Base-by-base conservation (phyloP, 2,797 vertebrate species). In the Odontamblyopus lacepedii region DNA sequence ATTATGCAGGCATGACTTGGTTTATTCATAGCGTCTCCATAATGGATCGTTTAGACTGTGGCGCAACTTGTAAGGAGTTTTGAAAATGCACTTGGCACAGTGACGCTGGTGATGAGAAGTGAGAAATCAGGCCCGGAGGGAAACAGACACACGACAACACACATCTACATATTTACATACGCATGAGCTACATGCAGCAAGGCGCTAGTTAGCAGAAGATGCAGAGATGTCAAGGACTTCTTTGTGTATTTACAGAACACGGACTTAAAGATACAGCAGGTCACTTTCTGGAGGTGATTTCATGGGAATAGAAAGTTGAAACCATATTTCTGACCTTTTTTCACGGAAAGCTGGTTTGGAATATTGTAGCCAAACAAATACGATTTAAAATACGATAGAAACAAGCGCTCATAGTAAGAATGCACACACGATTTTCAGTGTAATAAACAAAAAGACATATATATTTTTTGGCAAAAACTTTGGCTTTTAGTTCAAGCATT, bases 1-100 rank as follows among this genome's bases (percentile, higher is more conserved):
- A 85, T 80, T 83, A 86, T 53, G 73, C 63, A 56, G 75, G n/a
- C 81, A 74, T 50, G 0, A 29, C 19, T 71, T 73, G 55, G 76
- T 73, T 84, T 75, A 79, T 82, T 87, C 74, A 81, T 75, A 70
- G 79, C 71, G 71, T 82, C 74, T 85, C 71, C 38, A 80, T 77
- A 70, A 78, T 73, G 63, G 74, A 83, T 80, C 70, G 72, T 69
- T 72, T 72, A 75, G 69, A 73, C 60, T 59, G 69, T 62, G 53
- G 18, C n/a, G 70, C 35, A n/a, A 44, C 68, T 77, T 70, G 56
- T 77, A 71, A 60, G 0, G 19, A 67, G 72, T 53, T 68, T 26
- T 67, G 48, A 19, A 71, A 70, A 41, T 69, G 60, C 69, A 51
- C 59, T 78, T 76, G 60, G 64, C 67, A 60, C 51, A 2, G 69